Percentiles rank a stretch among this genome's conserved stretches.
These are phyloP conservation scores for Lepus timidus DNA, from an alignment of 2,113 vertebrate species.

Conservation along the genomic window DNA sequence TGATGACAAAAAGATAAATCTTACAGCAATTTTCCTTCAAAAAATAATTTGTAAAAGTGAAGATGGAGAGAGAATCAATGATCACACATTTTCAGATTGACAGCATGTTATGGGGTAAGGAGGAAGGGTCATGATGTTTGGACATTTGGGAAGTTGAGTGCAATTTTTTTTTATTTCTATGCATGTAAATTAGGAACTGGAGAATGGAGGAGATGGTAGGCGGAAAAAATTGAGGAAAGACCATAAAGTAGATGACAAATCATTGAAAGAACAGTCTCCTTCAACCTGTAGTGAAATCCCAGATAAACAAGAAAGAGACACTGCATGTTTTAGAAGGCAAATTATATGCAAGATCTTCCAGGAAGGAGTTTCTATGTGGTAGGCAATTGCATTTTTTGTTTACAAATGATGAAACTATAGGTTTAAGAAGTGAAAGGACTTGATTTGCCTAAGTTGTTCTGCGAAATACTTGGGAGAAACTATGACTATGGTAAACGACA, in stretches of 20 bases:
- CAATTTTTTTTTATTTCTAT: not conserved
- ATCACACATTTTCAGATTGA: not conserved
- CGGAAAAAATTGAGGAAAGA: not conserved
- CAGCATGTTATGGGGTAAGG: not conserved
- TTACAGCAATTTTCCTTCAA: constrained; percentile 18
- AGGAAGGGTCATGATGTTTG: not conserved
- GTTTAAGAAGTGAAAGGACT: not conserved
- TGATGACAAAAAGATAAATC: not conserved
- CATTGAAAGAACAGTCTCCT: constrained; percentile 8
- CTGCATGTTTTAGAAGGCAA: not conserved
- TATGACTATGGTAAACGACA: not conserved
- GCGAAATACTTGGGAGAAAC: not conserved
- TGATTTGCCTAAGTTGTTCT: not conserved
- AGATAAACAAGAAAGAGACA: not conserved
- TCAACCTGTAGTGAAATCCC: not conserved
- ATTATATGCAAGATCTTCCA: not conserved
- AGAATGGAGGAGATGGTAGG: not conserved
- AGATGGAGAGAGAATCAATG: not conserved
- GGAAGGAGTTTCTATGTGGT: not conserved
- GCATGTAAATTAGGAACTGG: not conserved
- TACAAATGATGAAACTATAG: constrained; percentile 2
- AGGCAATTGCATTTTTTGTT: not conserved
- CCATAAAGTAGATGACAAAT: not conserved
- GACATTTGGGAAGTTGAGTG: not conserved
- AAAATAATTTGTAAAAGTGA: not conserved